Conservation (phyloP, 2,797 vertebrate genomes). For the Scomberomorus guttatus region DNA sequence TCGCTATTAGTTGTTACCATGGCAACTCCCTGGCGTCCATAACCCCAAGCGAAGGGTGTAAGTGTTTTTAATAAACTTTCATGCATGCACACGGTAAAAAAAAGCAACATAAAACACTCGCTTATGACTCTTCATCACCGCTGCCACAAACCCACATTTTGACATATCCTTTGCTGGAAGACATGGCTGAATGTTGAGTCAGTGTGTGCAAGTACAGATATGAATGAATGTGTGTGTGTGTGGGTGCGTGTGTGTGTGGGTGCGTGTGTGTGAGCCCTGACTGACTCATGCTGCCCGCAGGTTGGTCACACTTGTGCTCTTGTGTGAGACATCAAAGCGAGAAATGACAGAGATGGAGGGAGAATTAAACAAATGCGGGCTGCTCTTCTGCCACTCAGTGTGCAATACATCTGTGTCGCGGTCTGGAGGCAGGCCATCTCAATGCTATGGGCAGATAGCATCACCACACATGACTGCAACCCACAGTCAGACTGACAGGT, state of each 20-base stretch:
- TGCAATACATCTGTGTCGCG: slow-evolving; percentile 49
- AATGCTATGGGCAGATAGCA: slow-evolving; percentile 73
- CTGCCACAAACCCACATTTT: slow-evolving; percentile 55
- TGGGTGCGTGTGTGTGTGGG: slow-evolving; percentile 10
- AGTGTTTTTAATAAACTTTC: slow-evolving; percentile 35
- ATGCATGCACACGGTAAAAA: slow-evolving; percentile 3
- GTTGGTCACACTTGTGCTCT: slow-evolving; percentile 67
- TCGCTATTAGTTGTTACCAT: slow-evolving; percentile 15
- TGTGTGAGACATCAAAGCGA: slow-evolving; percentile 72
- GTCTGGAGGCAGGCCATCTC: slow-evolving; percentile 66
- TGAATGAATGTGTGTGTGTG: slow-evolving; percentile 1
- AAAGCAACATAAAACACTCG: slow-evolving; percentile 52
- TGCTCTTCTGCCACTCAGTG: slow-evolving; percentile 27
- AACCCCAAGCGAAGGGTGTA: slow-evolving; percentile 12
- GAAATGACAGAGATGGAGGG: slow-evolving; percentile 67
- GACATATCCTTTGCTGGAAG: slow-evolving; percentile 28
- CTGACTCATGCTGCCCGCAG: slow-evolving; percentile 60
- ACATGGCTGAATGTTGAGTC: slow-evolving; percentile 57
- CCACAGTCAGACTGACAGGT: slow-evolving; percentile 77
- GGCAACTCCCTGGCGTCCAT: slow-evolving; percentile 10
- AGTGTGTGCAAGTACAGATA: slow-evolving; percentile 10
- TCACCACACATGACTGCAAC: slow-evolving; percentile 77
- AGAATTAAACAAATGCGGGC: slow-evolving; percentile 70
- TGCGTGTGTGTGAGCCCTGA: slow-evolving; percentile 26
- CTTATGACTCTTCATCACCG: slow-evolving; percentile 48